Evolutionary conservation across 2,113 vertebrate species (phyloP).

Genomic region (Phoenicopterus ruber): DNA sequence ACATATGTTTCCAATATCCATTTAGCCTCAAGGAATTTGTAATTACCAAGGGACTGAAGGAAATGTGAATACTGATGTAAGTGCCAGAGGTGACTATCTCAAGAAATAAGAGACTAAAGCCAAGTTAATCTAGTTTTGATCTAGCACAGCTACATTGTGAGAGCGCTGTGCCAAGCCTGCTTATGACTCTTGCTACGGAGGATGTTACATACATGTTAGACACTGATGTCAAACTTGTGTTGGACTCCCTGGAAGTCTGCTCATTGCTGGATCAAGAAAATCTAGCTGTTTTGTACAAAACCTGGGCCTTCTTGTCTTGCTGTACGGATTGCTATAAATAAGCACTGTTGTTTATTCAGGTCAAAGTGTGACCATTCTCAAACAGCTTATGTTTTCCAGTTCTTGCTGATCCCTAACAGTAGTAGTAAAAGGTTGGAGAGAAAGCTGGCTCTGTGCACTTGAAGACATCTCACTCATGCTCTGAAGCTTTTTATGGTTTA

Average conservation of each 20-base stretch:
- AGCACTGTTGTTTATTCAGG: not conserved
- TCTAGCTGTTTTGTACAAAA: not conserved
- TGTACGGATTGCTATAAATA: not conserved
- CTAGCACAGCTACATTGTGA: not conserved
- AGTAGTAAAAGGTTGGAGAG: not conserved
- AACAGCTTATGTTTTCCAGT: constrained; percentile 1
- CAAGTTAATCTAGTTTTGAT: constrained; percentile 27
- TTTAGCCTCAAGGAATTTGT: constrained; percentile 31
- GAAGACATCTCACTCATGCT: constrained; percentile 20
- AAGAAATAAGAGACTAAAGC: constrained; percentile 12
- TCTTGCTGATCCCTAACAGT: not conserved
- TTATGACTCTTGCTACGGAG: not conserved
- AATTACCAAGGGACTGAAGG: not conserved
- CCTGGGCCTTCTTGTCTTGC: not conserved
- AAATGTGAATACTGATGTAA: not conserved
- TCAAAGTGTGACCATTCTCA: constrained; percentile 3
- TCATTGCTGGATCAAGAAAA: not conserved
- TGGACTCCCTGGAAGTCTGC: not conserved
- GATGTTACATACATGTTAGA: not conserved
- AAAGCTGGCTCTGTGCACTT: constrained; percentile 7
- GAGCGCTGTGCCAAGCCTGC: not conserved
- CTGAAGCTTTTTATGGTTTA: constrained; percentile 51
- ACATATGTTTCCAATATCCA: constrained; percentile 35
- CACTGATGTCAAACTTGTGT: not conserved
- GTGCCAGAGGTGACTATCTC: constrained; percentile 3